Conservation (phyloP, 2,888 invertebrate species). For the Cephus rjabovi region DNA sequence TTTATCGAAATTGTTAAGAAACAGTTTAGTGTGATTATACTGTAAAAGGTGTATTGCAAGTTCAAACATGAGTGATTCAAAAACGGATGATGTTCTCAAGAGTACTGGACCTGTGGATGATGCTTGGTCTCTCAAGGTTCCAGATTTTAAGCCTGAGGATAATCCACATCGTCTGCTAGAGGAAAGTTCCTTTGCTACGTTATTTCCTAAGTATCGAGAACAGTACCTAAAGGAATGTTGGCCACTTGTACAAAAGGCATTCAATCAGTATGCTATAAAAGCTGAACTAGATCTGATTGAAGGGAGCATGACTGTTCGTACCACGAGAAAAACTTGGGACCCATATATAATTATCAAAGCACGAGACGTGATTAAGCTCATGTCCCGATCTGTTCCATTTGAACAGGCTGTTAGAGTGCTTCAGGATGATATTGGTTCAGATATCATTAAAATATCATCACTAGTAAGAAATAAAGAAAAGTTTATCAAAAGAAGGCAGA, state of each 20-base stretch:
- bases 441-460: conserved; percentile 96
- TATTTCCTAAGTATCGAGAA: conserved; percentile 98
- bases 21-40: neutral
- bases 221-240: conserved; percentile 95
- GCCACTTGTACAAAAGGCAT: conserved; percentile 90
- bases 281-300: conserved; percentile 94
- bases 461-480: conserved; percentile 91
- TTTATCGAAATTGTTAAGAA: neutral
- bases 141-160: conserved; percentile 87
- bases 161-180: conserved; percentile 90
- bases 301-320: conserved; percentile 93
- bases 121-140: conserved; percentile 89
- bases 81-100: conserved; percentile 52
- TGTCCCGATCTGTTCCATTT: conserved; percentile 95
- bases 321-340: conserved; percentile 98
- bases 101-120: conserved; percentile 77
- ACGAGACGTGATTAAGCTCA: conserved; percentile 92
- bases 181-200: conserved; percentile 95
- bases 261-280: conserved; percentile 82
- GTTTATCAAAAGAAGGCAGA: conserved; percentile 93
- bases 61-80: conserved; percentile 55
- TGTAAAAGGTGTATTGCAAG: neutral
- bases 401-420: conserved; percentile 92
- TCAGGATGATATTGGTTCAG: conserved; percentile 92
- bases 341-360: conserved; percentile 97